phyloP scores from a whole-genome alignment of 2,113 vertebrate species.

The Lophochroa leadbeateri region DNA sequence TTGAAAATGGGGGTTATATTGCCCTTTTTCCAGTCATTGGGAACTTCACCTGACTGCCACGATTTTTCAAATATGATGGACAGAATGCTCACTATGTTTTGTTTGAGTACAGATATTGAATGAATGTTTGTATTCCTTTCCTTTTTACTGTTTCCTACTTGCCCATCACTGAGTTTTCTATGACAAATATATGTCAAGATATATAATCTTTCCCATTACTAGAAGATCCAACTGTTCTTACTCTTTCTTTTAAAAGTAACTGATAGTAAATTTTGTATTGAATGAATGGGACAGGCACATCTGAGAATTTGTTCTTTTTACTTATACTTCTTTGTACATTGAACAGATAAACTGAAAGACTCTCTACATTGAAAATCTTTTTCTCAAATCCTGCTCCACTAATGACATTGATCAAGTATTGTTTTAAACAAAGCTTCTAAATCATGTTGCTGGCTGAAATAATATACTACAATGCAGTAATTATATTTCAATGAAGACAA shows the following conservation, averaged over 20 bases:
- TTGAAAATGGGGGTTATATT: no score
- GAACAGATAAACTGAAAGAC: neutral
- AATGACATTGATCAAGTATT: neutral
- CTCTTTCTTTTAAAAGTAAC: neutral
- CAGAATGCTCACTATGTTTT: neutral
- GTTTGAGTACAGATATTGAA: neutral
- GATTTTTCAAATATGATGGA: no score
- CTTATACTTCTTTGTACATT: neutral
- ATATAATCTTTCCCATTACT: neutral
- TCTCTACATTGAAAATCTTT: neutral
- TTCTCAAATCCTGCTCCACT: neutral
- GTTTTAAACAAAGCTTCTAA: neutral
- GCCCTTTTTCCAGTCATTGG: no score
- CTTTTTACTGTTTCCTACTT: neutral
- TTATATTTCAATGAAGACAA: neutral
- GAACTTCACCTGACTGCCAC: no score
- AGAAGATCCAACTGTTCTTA: neutral
- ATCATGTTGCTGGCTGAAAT: neutral
- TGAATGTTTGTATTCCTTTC: neutral
- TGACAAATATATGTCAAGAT: neutral
- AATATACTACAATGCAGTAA: neutral
- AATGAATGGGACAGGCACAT: neutral
- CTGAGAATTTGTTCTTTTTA: neutral
- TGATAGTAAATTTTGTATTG: neutral
- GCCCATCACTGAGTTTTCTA: neutral